Evolutionary conservation across 2,888 invertebrate genomes (phyloP), one percentile per base, ranked within the genome.

Genomic region (Rhimphoctona megacephalus): DNA sequence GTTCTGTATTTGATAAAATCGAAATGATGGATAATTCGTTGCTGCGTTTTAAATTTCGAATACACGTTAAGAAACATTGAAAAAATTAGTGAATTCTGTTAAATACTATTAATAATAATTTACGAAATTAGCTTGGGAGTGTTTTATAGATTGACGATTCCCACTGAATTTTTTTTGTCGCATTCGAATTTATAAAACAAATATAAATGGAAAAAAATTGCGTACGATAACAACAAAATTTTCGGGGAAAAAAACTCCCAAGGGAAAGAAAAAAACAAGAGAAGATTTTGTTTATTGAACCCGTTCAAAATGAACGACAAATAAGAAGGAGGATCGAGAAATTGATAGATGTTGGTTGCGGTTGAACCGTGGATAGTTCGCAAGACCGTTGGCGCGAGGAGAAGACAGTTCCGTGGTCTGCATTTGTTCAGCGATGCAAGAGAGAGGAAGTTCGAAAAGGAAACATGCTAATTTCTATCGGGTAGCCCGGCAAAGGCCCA

Each of bases 391-490:
- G 82, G 83, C 76, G 83, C 82, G 79, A 87, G 86, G 64, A 86
- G 84, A 85, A 85, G 87, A 82, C 82, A 86, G 91, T 91, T 91
- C 90, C 90, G 77, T 89, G 89, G 89, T 86, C 84, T 87, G 91
- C 88, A 89, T 89, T 85, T 88, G 89, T 87, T 90, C 89, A 90
- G 82, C 87, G 90, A 91, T 89, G 88, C 90, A 90, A 86, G 78
- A 89, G 89, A 89, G 88, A 91, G 90, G 90, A 91, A 91, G 90
- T 88, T 74, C 87, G 86, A 89, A 89, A 80, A 88, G 88, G 88
- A 89, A 85, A 86, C 87, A 91, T 90, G 91, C 90, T 91, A 91
- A 91, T 91, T 90, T 90, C 81, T 86, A 91, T 83, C 77, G 52
- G 80, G 49, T 57, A 70, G 88, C 88, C 85, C 83, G 77, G 61